Percentiles rank a stretch among this genome's conserved stretches.
These are phyloP conservation scores for Polymixis flavicincta DNA, from an alignment of 2,888 invertebrate species.

Conservation along the genomic window DNA sequence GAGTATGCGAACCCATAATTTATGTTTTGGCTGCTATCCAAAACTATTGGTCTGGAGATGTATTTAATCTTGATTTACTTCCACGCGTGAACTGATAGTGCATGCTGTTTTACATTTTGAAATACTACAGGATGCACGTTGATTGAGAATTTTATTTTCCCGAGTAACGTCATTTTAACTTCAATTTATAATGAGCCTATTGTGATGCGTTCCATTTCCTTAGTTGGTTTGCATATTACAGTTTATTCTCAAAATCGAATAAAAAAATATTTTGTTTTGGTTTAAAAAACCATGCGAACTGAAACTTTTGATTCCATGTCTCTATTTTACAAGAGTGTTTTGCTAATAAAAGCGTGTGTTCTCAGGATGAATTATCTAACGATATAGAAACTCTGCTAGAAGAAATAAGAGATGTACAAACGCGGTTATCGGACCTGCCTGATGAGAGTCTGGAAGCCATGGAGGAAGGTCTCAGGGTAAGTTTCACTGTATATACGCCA, in stretches of 20 bases:
- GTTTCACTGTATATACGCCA: conserved; percentile 75
- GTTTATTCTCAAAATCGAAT: background rate
- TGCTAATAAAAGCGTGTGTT: conserved; percentile 87
- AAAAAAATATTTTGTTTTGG: background rate
- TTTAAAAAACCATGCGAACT: background rate
- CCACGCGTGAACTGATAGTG: conserved; percentile 60
- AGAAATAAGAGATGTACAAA: conserved; percentile 93
- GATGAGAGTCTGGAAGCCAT: conserved; percentile 93
- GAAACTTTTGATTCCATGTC: conserved; percentile 68
- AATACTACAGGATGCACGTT: conserved; percentile 43
- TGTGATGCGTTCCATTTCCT: background rate
- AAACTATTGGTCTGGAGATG: conserved; percentile 63
- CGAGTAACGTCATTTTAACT: background rate
- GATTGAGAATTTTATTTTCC: conserved; percentile 9
- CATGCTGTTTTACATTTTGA: conserved; percentile 44
- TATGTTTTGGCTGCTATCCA: conserved; percentile 72
- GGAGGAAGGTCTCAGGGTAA: conserved; percentile 94
- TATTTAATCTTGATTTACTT: conserved; percentile 73
- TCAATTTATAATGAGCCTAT: background rate
- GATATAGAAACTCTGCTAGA: conserved; percentile 93
- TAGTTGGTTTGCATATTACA: background rate
- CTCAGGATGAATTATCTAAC: conserved; percentile 92
- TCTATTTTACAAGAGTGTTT: conserved; percentile 71
- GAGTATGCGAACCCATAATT: conserved; percentile 61
- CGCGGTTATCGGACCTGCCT: conserved; percentile 92